Conservation (phyloP, 2,113 vertebrate species). For the Salvelinus namaycush region DNA sequence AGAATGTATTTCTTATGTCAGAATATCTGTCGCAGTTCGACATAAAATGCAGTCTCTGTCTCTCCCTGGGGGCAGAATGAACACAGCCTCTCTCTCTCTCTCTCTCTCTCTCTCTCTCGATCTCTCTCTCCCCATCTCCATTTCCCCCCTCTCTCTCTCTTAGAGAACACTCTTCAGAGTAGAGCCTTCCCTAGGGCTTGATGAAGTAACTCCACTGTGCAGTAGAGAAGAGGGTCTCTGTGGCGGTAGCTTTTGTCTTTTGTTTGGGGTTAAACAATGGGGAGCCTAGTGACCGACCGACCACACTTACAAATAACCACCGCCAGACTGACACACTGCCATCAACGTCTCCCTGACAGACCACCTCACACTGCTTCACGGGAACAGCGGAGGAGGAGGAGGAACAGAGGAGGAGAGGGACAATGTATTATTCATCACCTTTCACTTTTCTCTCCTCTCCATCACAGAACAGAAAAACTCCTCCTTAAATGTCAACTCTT, state of each 20-base stretch:
- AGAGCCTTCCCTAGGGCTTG: neutral
- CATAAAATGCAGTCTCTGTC: neutral
- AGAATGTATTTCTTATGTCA: too few species aligned
- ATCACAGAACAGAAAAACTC: constrained; percentile 21
- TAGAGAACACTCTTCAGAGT: neutral
- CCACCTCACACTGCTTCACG: constrained; percentile 45
- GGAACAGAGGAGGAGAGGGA: constrained; percentile 49
- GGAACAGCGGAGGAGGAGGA: constrained; percentile 43
- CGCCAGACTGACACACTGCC: constrained; percentile 48
- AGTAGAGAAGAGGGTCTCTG: too few species aligned
- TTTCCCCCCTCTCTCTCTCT: neutral
- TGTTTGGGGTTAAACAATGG: constrained; percentile 54
- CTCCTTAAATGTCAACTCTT: constrained; percentile 59
- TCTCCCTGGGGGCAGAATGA: neutral
- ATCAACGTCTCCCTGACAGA: constrained; percentile 58
- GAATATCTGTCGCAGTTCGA: too few species aligned
- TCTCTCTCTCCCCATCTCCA: neutral
- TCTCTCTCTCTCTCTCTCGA: neutral
- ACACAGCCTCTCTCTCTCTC: neutral
- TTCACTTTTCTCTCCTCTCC: constrained; percentile 44
- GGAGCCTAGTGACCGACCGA: constrained; percentile 19
- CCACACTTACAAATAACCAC: constrained; percentile 41
- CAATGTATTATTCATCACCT: constrained; percentile 71
- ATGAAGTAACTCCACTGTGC: neutral
- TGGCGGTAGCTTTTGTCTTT: constrained; percentile 8